A percentile compares a stretch with the other conserved stretches of the same genome.
Evolutionary conservation across 2,113 vertebrate genomes (phyloP).

Genomic region (Lophius piscatorius): DNA sequence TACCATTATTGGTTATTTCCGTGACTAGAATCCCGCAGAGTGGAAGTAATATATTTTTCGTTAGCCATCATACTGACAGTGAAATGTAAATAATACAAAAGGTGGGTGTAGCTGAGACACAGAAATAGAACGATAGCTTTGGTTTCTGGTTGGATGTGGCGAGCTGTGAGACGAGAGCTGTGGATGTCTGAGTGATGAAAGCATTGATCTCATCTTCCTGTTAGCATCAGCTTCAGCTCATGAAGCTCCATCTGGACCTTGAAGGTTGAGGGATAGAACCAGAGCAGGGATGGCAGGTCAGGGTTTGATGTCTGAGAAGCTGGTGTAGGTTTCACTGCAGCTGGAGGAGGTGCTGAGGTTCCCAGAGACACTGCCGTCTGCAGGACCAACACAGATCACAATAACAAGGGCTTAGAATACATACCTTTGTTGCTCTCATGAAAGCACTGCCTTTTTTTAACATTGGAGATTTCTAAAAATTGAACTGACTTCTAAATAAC

Average conservation of each 20-base stretch:
- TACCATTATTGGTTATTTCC: background rate
- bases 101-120: too few species aligned
- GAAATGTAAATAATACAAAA: background rate
- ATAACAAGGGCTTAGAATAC: background rate
- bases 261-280: slow-evolving; percentile 78
- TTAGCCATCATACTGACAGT: background rate
- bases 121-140: background rate
- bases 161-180: slow-evolving; percentile 1
- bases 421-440: too few species aligned
- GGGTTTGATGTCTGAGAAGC: slow-evolving; percentile 88
- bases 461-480: too few species aligned
- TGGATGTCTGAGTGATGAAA: background rate
- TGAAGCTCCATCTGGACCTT: slow-evolving; percentile 69
- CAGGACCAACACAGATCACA: slow-evolving; percentile 39
- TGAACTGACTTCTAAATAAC: too few species aligned
- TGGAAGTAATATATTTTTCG: too few species aligned
- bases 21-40: background rate
- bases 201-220: slow-evolving; percentile 13
- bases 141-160: slow-evolving; percentile 5
- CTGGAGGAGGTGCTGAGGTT: slow-evolving; percentile 94
- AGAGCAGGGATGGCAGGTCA: slow-evolving; percentile 61
- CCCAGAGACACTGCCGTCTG: slow-evolving; percentile 91
- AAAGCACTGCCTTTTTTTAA: too few species aligned
- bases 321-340: slow-evolving; percentile 92
- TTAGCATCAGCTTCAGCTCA: background rate